Evolutionary conservation across 2,888 invertebrate species (phyloP), one percentile per base, ranked within the genome.

Genomic region (Eupithecia exiguata): DNA sequence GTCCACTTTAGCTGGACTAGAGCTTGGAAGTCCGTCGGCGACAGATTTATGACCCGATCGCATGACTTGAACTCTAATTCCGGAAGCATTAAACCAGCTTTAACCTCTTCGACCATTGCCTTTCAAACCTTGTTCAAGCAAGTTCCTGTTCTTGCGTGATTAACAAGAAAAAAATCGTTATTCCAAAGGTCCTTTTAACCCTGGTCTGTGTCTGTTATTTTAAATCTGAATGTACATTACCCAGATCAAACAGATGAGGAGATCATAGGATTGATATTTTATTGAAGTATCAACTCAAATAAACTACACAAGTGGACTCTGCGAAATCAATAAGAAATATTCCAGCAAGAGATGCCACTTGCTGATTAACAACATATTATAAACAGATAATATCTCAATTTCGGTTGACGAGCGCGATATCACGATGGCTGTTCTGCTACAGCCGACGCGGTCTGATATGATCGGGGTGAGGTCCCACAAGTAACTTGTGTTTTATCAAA

Each of bases 1-100:
- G 81, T 85, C 86, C 82, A 84, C 87, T 77, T 81, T 75, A 72
- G 74, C 79, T 76, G 78, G 81, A 81, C 79, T 76, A 78, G 81
- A 80, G 82, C 81, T 80, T 77, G 77, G 78, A 80, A 80, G 79
- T 81, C 76, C 80, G 81, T 83, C 81, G 86, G 83, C 85, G 90
- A 90, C 87, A 88, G 89, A 92, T 93, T 92, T 91, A 93, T 91
- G 88, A 78, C 82, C 77, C 81, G 86, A 90, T 92, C 84, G 89
- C 90, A 89, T 91, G 89, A 85, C 87, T 87, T 84, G 82, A 80
- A 84, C 84, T 81, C 86, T 87, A 87, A 88, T 88, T 89, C 89
- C 85, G 87, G 87, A 89, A 89, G 83, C 86, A 89, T 86, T 80
- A 84, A 83, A 84, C 78, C 81, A 79, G 82, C 81, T 81, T 81